Evolutionary conservation across 1,140 invertebrate species (phyloP).

Genomic region (Eurosta solidaginis): DNA sequence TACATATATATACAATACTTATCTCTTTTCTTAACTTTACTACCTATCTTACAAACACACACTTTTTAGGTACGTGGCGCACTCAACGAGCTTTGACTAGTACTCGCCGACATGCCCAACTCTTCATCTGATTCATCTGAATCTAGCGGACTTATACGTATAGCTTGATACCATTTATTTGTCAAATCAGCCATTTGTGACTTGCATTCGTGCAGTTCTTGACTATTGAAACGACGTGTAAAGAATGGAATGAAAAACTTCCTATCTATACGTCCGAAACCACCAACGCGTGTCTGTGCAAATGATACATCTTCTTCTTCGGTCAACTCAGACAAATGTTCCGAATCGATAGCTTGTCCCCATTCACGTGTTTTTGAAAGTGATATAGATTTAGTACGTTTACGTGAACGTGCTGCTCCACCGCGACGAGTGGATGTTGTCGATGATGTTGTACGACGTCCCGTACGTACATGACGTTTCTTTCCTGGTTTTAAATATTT

Average conservation of each 20-base stretch:
- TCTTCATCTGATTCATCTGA: conserved; percentile 64
- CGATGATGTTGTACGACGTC: background rate
- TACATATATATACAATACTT: background rate
- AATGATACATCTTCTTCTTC: conserved; percentile 83
- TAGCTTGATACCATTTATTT: conserved; percentile 95
- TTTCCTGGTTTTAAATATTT: conserved; percentile 76
- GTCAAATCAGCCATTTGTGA: conserved; percentile 95
- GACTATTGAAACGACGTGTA: conserved; percentile 88
- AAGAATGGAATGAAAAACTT: conserved; percentile 96
- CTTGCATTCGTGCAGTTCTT: conserved; percentile 93
- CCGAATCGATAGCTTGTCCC: conserved; percentile 95
- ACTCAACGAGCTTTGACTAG: conserved; percentile 51
- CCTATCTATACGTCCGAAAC: conserved; percentile 88
- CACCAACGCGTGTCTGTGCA: conserved; percentile 69
- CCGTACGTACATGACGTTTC: conserved; percentile 51
- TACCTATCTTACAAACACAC: background rate
- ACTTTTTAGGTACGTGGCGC: conserved; percentile 44
- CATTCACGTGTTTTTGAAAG: conserved; percentile 96
- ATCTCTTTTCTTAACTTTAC: too few species aligned
- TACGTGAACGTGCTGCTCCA: conserved; percentile 62
- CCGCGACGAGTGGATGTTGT: conserved; percentile 24
- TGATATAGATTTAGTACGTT: conserved; percentile 83
- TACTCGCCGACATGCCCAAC: conserved; percentile 46
- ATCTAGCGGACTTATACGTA: conserved; percentile 79
- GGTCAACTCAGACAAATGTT: conserved; percentile 93